A percentile compares a stretch with the other conserved stretches of the same genome.
phyloP scores from a whole-genome alignment of 30 jellyfish, hydroid and myxozoan genomes.

The Aurelia sp. region DNA sequence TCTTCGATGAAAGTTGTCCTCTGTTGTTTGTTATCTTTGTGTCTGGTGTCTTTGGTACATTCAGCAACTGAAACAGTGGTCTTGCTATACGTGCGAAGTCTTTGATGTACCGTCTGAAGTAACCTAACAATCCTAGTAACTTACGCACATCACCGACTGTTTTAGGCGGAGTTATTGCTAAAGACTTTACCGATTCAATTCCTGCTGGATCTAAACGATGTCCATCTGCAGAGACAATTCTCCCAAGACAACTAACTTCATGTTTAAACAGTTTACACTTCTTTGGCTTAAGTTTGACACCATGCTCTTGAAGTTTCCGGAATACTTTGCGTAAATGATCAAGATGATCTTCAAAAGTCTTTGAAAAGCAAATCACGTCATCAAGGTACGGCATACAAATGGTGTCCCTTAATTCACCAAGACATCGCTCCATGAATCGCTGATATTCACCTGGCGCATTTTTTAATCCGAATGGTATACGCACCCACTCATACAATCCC shows the following conservation, averaged over 20 bases:
- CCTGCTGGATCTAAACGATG: not conserved
- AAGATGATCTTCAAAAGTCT: slow-evolving; percentile 44
- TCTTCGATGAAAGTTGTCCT: slow-evolving; percentile 22
- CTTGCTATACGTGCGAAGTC: slow-evolving; percentile 39
- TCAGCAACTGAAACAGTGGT: slow-evolving; percentile 46
- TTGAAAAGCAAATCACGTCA: slow-evolving; percentile 27
- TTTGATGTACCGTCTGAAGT: slow-evolving; percentile 35
- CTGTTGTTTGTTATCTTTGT: slow-evolving; percentile 7
- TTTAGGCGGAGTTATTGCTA: slow-evolving; percentile 7
- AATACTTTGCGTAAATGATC: slow-evolving; percentile 14
- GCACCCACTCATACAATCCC: too few relatives aligned
- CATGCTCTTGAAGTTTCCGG: too few relatives aligned
- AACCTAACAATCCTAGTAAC: slow-evolving; percentile 44
- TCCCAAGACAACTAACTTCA: too few relatives aligned
- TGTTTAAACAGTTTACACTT: too few relatives aligned
- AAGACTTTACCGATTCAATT: slow-evolving; percentile 27
- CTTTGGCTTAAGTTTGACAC: too few relatives aligned
- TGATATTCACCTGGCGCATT: too few relatives aligned
- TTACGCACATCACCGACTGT: slow-evolving; percentile 24
- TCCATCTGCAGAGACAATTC: slow-evolving; percentile 32
- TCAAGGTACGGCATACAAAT: slow-evolving; percentile 18
- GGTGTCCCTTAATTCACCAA: too few relatives aligned
- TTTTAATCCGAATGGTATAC: too few relatives aligned
- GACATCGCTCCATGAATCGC: too few relatives aligned
- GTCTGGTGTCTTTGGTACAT: slow-evolving; percentile 13